Percentiles rank a stretch among this genome's conserved stretches.
phyloP scores from a whole-genome alignment of 1,140 invertebrate genomes.

The Papilio polytes region DNA sequence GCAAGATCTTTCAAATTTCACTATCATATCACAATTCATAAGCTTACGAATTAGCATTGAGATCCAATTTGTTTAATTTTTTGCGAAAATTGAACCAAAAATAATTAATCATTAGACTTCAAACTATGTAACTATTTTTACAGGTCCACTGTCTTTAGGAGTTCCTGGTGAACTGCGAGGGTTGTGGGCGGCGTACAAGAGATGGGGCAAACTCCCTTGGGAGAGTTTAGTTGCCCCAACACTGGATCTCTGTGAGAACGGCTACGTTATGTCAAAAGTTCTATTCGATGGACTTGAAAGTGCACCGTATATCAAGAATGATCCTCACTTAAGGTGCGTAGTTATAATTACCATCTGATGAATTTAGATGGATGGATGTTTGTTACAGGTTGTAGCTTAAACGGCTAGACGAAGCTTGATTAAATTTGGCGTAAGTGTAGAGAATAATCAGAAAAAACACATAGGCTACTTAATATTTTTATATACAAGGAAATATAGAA shows the following conservation, averaged over 20 bases:
- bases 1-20: slow-evolving; percentile 45
- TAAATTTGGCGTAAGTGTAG: no score
- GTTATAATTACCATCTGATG: no score
- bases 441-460: no score
- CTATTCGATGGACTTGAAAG: slow-evolving; percentile 85
- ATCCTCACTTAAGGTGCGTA: slow-evolving; percentile 88
- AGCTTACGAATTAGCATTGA: not conserved
- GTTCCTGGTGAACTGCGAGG: slow-evolving; percentile 96
- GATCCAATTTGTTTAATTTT: not conserved
- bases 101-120: not conserved
- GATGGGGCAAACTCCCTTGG: slow-evolving; percentile 94
- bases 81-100: no score
- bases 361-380: no score
- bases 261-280: slow-evolving; percentile 88
- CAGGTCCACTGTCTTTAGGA: slow-evolving; percentile 90
- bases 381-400: no score
- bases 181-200: slow-evolving; percentile 92
- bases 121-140: slow-evolving; percentile 47
- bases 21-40: not conserved
- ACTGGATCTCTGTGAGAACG: slow-evolving; percentile 90
- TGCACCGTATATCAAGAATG: slow-evolving; percentile 84
- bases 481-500: no score
- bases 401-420: no score
- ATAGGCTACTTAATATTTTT: no score
- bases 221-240: slow-evolving; percentile 90